Evolutionary conservation across 2,888 invertebrate species (phyloP).

Genomic region (Nephrotoma appendiculata): DNA sequence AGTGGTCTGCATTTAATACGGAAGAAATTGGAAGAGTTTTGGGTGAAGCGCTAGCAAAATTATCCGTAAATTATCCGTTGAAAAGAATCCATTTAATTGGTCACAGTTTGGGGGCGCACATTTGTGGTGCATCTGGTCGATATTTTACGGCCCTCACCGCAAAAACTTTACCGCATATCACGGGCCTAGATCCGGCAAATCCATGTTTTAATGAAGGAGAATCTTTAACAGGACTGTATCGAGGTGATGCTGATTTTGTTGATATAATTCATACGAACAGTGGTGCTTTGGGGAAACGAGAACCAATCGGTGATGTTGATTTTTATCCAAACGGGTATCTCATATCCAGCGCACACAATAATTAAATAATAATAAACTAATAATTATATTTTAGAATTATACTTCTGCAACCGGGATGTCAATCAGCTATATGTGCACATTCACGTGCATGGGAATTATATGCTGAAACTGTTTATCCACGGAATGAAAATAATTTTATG

Average conservation of each 20-base stretch:
- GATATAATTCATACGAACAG: conserved; percentile 19
- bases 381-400: background rate
- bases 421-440: conserved; percentile 8
- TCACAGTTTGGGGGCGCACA: conserved; percentile 25
- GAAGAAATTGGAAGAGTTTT: conserved; percentile 9
- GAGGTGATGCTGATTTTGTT: conserved; percentile 29
- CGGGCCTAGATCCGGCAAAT: conserved; percentile 26
- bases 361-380: background rate
- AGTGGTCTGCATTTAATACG: conserved; percentile 13
- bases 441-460: conserved; percentile 9
- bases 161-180: conserved; percentile 20
- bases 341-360: background rate
- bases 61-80: conserved; percentile 3
- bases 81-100: conserved; percentile 12
- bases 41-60: conserved; percentile 7
- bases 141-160: conserved; percentile 21
- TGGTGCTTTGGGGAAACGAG: conserved; percentile 13
- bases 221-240: conserved; percentile 19
- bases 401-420: conserved; percentile 8
- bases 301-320: conserved; percentile 12
- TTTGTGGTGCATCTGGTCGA: conserved; percentile 26
- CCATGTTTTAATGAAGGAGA: conserved; percentile 17
- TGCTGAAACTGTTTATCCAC: conserved; percentile 9
- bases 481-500: conserved; percentile 8
- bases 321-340: conserved; percentile 11